Evolutionary conservation across 2,113 vertebrate genomes (phyloP), one percentile per base, ranked within the genome.

Genomic region (Arizona elegans): DNA sequence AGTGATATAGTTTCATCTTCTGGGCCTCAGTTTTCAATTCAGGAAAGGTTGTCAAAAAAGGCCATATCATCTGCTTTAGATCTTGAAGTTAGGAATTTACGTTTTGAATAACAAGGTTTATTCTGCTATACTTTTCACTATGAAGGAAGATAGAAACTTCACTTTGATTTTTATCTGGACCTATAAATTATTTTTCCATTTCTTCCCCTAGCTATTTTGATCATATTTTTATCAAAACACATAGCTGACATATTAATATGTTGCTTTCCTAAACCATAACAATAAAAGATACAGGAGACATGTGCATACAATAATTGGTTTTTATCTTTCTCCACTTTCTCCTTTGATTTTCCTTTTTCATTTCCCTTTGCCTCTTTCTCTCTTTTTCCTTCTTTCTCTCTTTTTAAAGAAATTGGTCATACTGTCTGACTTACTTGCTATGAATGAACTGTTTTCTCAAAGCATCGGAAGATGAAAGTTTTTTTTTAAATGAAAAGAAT

Each of bases 121-220:
- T 5, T 92, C 55, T 91, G 56, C 50, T 89, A 43, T 89, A n/a
- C 17, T 33, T 87, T 50, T 59, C 89, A 7, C 2, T 90, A 24
- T 50, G 0, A 11, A 87, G 89, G 75, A 91, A 91, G 38, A 26
- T 88, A 17, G 4, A 38, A 89, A 55, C 47, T 81, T 94, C 33
- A 90, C 26, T 93, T 29, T 92, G 75, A 75, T 92, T 91, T 62
- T 91, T 92, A 86, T 29, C 93, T 8, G 29, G 58, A 38, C 52
- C 86, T 86, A 86, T 62, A 91, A 86, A 90, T 92, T 88, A 90
- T 92, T 87, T 88, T 88, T 81, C 23, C 65, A 33, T 2, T 91
- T 92, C 53, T 90, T 86, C 54, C 92, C 29, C 5, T 52, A 65
- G 88, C 81, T 56, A 92, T 91, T 93, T 92, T 89, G 65, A 92